Base-by-base conservation (phyloP, 2,113 vertebrate genomes). In the Eurystomus gularis region DNA sequence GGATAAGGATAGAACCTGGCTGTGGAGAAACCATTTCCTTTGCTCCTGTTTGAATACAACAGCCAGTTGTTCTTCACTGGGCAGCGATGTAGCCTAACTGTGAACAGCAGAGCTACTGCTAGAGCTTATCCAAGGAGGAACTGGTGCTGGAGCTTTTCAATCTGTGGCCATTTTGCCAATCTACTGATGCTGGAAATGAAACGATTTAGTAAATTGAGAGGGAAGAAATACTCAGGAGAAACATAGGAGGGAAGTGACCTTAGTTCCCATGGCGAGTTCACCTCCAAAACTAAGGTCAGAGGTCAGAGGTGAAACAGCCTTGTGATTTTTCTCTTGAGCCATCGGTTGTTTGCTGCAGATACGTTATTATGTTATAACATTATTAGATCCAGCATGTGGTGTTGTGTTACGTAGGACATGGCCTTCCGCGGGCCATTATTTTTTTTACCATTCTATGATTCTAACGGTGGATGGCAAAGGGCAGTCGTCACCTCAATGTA, bases 21-120 rank as follows among this genome's bases (percentile, higher is more conserved):
- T 40, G 4, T n/a, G 46, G 44, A 78, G 35, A 62, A 82, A 25
- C 0, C 0, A 5, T 28, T 70, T 39, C 26, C 21, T 70, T 58
- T 58, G 19, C 9, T 79, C 10, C 64, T 82, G 2, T 58, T 75
- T 66, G 42, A 93, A 62, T 19, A 77, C 37, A 40, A 35, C 1
- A 1, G 48, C 37, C 11, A 78, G 29, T 23, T 88, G 33, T 42
- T 89, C 28, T 54, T 91, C n/a, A 16, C 13, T 12, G 17, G 11
- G 9, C 14, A 71, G 26, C 0, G 0, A 17, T 15, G 49, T 15
- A 40, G 44, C 17, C 11, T 66, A 51, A 55, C 2, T 55, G 33
- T 18, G 11, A 91, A 44, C 14, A 71, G 12, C 10, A 58, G 44
- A 73, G 26, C n/a, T 93, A 18, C 48, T 62, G 7, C 7, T 51